Evolutionary conservation across 2,113 vertebrate genomes (phyloP), one percentile per base, ranked within the genome.

Genomic region (Tetrao urogallus): DNA sequence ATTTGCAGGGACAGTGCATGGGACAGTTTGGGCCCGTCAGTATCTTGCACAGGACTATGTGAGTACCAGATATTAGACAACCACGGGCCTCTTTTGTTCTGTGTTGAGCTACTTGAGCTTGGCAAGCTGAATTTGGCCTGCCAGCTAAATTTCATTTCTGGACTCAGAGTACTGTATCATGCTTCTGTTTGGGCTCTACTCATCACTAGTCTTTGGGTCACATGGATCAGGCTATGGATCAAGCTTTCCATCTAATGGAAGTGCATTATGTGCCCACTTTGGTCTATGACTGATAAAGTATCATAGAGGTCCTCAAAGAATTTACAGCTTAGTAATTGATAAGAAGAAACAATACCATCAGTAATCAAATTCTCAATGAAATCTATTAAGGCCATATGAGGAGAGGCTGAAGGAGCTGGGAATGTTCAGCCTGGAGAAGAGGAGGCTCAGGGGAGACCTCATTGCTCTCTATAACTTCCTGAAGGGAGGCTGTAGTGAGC

Each of bases 41-140:
- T 54, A 27, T 27, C 81, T 54, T 89, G 38, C 22, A 45, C 63
- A 88, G 70, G 54, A 12, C 20, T 67, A 32, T 63, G 4, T 52
- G 24, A 70, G 45, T 10, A 38, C 12, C 20, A 58, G 14, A 40
- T 36, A n/a, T 82, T 24, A 66, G 40, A 43, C 4, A 61, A 1
- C 19, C 1, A 0, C 0, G 2, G 20, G 15, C 25, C 78, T 18
- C 36, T 67, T 8, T 28, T 77, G 57, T 16, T 30, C 38, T 38
- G 38, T 10, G 4, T 38, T 45, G 67, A 57, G 13, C 63, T 47
- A 3, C 28, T 45, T n/a, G 42, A 50, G 47, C 36, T 69, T 65
- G 64, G 16, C 21, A 54, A 48, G 17, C 32, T 76, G 48, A 34
- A 54, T 30, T 54, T 54, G 27, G 52, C 52, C 27, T 54, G 52